Percentiles rank a stretch among this genome's conserved stretches.
phyloP scores from a whole-genome alignment of 2,888 invertebrate genomes.

The Megaustenia siamemsis region DNA sequence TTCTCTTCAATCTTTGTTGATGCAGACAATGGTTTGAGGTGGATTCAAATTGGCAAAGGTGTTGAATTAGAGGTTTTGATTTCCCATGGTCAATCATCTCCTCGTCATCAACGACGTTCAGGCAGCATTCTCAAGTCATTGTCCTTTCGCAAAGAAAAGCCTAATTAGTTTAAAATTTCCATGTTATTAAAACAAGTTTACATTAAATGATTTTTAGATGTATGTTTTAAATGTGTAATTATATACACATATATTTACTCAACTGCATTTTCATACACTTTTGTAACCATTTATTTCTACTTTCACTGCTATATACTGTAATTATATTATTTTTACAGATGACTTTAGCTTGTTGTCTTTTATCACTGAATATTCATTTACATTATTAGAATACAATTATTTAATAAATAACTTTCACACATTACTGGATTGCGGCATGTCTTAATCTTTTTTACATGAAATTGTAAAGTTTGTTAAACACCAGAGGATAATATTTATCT shows the following conservation, averaged over 20 bases:
- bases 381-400: no score
- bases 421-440: no score
- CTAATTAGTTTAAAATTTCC: conserved; percentile 7
- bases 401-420: no score
- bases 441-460: no score
- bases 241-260: neutral
- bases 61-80: conserved; percentile 67
- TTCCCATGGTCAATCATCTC: conserved; percentile 62
- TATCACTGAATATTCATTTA: no score
- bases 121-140: conserved; percentile 58
- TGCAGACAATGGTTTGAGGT: conserved; percentile 46
- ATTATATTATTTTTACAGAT: no score
- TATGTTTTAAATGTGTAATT: neutral
- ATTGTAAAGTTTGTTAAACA: no score
- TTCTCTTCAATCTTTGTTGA: conserved; percentile 43
- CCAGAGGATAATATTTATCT: no score
- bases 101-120: conserved; percentile 54
- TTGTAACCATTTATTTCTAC: no score
- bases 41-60: conserved; percentile 64
- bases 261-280: no score
- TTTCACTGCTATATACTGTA: no score
- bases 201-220: neutral
- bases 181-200: neutral
- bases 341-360: no score
- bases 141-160: conserved; percentile 64